Evolutionary conservation across 2,113 vertebrate species (phyloP).

Genomic region (Tragelaphus imberbis): DNA sequence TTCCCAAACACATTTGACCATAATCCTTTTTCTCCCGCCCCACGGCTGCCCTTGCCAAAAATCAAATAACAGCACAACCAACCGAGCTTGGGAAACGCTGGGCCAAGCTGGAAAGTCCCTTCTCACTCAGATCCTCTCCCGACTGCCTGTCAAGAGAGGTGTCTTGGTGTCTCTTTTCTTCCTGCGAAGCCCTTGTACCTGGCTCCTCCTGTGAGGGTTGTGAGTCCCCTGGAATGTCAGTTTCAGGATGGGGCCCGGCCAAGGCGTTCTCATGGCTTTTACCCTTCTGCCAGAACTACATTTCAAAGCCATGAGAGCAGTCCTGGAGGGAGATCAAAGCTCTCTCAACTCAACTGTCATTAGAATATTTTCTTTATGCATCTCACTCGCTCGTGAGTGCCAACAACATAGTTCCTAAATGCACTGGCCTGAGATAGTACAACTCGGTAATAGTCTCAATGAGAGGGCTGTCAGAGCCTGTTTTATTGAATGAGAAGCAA

Average conservation of each 20-base stretch:
- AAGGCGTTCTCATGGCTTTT: conserved; percentile 74
- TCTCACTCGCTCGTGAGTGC: conserved; percentile 76
- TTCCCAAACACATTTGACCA: neutral
- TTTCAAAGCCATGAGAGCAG: conserved; percentile 85
- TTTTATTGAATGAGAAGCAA: conserved; percentile 76
- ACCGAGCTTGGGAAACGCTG: neutral
- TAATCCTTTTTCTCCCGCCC: neutral
- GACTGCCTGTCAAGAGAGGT: neutral
- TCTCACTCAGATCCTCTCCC: neutral
- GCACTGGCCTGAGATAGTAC: conserved; percentile 79
- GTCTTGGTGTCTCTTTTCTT: neutral
- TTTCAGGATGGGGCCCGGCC: conserved; percentile 77
- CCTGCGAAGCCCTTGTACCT: neutral
- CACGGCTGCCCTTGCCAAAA: conserved; percentile 5
- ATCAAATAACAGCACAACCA: neutral
- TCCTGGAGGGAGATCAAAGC: conserved; percentile 85
- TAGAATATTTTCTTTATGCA: conserved; percentile 85
- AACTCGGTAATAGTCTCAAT: conserved; percentile 76
- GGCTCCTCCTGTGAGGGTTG: conserved; percentile 73
- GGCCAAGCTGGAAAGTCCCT: neutral
- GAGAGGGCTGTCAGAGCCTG: conserved; percentile 77
- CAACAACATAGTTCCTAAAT: conserved; percentile 82
- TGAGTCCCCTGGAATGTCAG: conserved; percentile 78
- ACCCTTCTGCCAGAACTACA: conserved; percentile 80
- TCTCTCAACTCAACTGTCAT: conserved; percentile 81